A percentile compares a stretch with the other conserved stretches of the same genome.
These are phyloP conservation scores for Climacteris rufus DNA, from an alignment of 2,113 vertebrate genomes.

Conservation along the genomic window DNA sequence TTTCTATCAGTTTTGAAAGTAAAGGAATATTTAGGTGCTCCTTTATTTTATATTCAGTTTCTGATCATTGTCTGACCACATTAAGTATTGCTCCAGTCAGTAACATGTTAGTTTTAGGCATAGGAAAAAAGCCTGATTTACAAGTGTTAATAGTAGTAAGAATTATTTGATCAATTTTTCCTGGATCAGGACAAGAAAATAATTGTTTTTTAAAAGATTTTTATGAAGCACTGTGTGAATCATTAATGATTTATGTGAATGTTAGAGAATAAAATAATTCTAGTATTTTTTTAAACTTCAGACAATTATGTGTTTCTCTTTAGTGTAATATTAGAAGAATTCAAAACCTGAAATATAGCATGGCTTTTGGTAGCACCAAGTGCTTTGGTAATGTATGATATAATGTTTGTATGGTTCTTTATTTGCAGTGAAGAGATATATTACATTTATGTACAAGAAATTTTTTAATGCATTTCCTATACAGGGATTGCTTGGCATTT, in stretches of 20 bases:
- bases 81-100: neutral
- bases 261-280: neutral
- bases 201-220: neutral
- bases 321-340: neutral
- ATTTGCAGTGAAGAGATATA: neutral
- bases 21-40: neutral
- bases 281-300: neutral
- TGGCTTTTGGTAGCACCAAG: neutral
- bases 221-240: neutral
- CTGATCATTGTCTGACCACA: neutral
- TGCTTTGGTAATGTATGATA: neutral
- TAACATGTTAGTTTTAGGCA: neutral
- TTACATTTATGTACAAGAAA: neutral
- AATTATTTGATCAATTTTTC: neutral
- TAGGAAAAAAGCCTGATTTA: neutral
- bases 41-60: neutral
- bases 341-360: neutral
- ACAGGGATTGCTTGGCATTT: constrained; percentile 95
- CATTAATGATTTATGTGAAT: neutral
- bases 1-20: neutral
- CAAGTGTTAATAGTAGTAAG: neutral
- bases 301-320: neutral
- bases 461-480: constrained; percentile 15
- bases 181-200: neutral
- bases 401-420: neutral